phyloP scores from a whole-genome alignment of 2,113 vertebrate species.

The Urocynchramus pylzowi region DNA sequence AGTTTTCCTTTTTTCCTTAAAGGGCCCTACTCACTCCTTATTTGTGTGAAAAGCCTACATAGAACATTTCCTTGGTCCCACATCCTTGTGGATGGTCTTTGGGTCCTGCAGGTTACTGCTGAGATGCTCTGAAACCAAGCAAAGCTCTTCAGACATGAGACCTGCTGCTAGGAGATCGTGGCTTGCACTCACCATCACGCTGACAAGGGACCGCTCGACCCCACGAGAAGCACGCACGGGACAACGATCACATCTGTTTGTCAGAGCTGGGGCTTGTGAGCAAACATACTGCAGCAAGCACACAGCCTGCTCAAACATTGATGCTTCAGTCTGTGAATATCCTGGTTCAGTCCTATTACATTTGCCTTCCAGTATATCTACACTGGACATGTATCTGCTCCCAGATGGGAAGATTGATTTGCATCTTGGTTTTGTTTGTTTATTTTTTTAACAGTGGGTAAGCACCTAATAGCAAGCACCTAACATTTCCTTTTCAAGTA shows the following conservation, averaged over 20 bases:
- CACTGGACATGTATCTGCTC: not conserved
- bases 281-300: not conserved
- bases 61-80: not conserved
- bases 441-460: not conserved
- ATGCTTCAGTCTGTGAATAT: not conserved
- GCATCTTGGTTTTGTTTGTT: not conserved
- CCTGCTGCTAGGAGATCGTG: not conserved
- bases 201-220: rapidly evolving
- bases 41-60: rapidly evolving
- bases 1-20: not conserved
- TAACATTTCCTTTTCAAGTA: not conserved
- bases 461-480: not conserved
- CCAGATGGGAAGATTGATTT: not conserved
- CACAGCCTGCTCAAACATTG: not conserved
- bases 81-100: not conserved
- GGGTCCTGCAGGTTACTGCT: not conserved
- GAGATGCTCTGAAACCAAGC: not conserved
- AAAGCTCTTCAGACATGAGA: not conserved
- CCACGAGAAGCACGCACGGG: rapidly evolving
- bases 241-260: rapidly evolving
- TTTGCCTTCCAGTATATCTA: not conserved
- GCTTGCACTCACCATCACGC: rapidly evolving
- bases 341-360: not conserved
- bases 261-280: not conserved
- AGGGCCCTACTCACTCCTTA: not conserved